These are phyloP conservation scores for Formica selysi DNA, from an alignment of 1,140 invertebrate species.

Conservation along the genomic window DNA sequence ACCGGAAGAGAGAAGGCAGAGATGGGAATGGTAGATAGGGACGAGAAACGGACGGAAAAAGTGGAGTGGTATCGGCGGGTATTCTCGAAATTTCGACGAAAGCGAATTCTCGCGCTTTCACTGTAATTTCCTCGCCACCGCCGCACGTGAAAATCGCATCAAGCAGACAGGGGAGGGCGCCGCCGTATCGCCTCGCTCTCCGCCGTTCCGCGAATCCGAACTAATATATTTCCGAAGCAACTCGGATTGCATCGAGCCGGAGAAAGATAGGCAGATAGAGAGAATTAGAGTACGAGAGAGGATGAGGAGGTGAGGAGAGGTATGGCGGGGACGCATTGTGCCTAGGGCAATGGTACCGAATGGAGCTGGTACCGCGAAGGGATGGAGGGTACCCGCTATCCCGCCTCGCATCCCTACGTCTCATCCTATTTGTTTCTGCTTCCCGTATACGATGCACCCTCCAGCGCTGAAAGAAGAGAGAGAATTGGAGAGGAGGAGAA, in stretches of 20 bases:
- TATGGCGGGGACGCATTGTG: conserved; percentile 72
- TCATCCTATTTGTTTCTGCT: conserved; percentile 81
- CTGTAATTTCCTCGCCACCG: conserved; percentile 77
- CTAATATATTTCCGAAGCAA: conserved; percentile 81
- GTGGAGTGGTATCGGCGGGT: conserved; percentile 65
- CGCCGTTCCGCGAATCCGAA: conserved; percentile 78
- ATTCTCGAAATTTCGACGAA: conserved; percentile 78
- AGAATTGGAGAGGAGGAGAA: conserved; percentile 1
- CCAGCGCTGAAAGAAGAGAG: conserved; percentile 60
- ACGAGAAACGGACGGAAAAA: conserved; percentile 52
- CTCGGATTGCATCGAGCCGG: conserved; percentile 77
- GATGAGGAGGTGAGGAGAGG: background rate
- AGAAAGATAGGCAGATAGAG: conserved; percentile 63
- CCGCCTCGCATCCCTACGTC: conserved; percentile 63
- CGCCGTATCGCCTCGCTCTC: conserved; percentile 76
- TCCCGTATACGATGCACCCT: conserved; percentile 72
- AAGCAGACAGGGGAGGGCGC: conserved; percentile 61
- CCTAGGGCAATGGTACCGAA: conserved; percentile 71
- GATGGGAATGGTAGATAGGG: conserved; percentile 24
- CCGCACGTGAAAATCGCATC: conserved; percentile 77
- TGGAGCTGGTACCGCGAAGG: conserved; percentile 67
- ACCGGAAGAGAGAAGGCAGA: conserved; percentile 54
- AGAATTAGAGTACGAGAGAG: conserved; percentile 49
- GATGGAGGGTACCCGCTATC: conserved; percentile 67
- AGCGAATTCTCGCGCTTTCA: conserved; percentile 80